phyloP scores from a whole-genome alignment of 2,113 vertebrate species.

The Gavialis gangeticus region DNA sequence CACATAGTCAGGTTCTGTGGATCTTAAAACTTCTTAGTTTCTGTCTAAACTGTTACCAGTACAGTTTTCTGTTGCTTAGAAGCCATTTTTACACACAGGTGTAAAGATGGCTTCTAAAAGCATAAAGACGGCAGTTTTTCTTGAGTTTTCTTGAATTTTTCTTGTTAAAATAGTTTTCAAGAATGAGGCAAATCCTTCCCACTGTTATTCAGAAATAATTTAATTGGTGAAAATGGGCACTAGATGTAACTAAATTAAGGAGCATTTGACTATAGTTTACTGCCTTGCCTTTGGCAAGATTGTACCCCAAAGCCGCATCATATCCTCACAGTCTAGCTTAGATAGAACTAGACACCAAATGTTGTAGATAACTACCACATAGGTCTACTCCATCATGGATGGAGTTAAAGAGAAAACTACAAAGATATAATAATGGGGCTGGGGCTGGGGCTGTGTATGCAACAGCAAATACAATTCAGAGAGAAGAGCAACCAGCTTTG shows the following conservation, averaged over 20 bases:
- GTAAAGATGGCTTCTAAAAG: background rate
- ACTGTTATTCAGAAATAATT: constrained; percentile 28
- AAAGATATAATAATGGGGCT: background rate
- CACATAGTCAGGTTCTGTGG: background rate
- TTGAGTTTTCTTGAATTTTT: background rate
- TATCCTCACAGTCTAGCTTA: background rate
- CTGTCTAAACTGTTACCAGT: background rate
- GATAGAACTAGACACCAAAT: background rate
- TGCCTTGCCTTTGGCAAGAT: background rate
- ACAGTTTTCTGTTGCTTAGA: background rate
- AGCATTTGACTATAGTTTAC: background rate
- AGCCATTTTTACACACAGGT: background rate
- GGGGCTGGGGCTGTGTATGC: background rate
- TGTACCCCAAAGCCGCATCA: background rate
- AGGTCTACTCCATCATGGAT: background rate
- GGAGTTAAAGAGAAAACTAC: background rate
- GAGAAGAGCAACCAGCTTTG: too few species aligned
- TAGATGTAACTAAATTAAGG: constrained; percentile 29
- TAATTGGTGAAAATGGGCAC: constrained; percentile 4
- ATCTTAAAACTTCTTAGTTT: background rate
- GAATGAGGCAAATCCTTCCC: constrained; percentile 2
- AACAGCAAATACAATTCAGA: too few species aligned
- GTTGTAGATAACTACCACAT: background rate
- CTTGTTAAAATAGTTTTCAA: constrained; percentile 22
- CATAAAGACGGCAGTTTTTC: background rate